These are phyloP conservation scores for Acronicta psi DNA, from an alignment of 2,888 invertebrate genomes.

Conservation along the genomic window DNA sequence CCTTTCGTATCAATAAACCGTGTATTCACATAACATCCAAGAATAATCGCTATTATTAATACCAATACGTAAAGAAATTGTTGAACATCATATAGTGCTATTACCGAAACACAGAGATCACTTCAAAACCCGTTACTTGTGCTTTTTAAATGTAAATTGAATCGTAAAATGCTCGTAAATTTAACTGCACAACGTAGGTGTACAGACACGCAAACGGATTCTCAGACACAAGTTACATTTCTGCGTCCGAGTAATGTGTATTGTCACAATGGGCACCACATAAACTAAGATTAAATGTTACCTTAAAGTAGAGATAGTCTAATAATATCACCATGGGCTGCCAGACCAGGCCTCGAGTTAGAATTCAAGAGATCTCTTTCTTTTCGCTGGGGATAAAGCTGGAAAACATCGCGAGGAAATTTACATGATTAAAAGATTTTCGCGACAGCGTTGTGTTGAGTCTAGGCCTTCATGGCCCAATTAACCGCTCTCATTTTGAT, in stretches of 20 bases:
- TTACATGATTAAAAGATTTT: too few species aligned
- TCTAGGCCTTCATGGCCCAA: too few species aligned
- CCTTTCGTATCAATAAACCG: constrained; percentile 30
- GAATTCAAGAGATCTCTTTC: too few species aligned
- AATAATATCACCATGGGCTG: too few species aligned
- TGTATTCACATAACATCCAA: constrained; percentile 21
- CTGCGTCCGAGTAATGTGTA: constrained; percentile 43
- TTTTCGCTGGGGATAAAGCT: too few species aligned
- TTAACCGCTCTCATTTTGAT: too few species aligned
- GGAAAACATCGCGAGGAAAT: too few species aligned
- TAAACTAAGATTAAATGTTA: constrained; percentile 36
- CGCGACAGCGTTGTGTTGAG: too few species aligned
- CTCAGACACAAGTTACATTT: constrained; percentile 46
- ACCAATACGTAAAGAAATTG: constrained; percentile 56
- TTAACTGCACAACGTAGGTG: constrained; percentile 69
- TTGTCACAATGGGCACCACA: constrained; percentile 53
- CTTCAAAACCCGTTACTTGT: constrained; percentile 72
- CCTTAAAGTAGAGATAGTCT: too few species aligned
- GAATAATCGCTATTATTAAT: constrained; percentile 27
- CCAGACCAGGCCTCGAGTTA: too few species aligned
- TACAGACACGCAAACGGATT: constrained; percentile 57
- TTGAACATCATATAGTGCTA: constrained; percentile 58
- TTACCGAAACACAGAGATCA: constrained; percentile 69
- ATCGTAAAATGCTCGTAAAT: constrained; percentile 77
- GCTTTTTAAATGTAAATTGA: constrained; percentile 80